Percentiles rank a stretch among this genome's conserved stretches.
These are phyloP conservation scores for Gortyna flavago DNA, from an alignment of 2,888 invertebrate species.

Conservation along the genomic window DNA sequence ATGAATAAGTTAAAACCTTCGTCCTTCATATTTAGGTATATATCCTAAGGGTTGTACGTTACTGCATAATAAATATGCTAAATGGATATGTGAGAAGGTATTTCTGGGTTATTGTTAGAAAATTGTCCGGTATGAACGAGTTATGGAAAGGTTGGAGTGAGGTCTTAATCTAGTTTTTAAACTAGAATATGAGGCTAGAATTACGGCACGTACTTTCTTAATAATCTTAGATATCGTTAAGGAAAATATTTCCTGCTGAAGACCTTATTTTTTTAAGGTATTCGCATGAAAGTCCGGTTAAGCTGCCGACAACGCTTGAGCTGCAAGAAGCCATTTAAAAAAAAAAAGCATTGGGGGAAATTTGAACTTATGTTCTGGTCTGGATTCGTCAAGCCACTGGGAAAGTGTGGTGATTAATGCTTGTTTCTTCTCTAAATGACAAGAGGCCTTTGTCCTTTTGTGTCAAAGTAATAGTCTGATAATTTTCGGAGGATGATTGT, in stretches of 20 bases:
- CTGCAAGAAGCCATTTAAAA: no score
- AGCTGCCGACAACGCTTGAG: no score
- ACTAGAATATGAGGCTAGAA: not conserved
- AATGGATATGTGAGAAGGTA: conserved; percentile 52
- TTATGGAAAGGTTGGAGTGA: conserved; percentile 5
- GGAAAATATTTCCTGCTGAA: not conserved
- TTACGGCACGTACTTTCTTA: not conserved
- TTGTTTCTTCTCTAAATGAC: no score
- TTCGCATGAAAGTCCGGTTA: no score
- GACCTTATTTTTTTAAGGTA: not conserved
- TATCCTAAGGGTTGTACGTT: conserved; percentile 54
- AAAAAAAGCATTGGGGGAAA: no score
- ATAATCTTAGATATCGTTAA: not conserved
- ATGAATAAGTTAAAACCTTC: conserved; percentile 64
- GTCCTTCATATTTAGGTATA: conserved; percentile 48
- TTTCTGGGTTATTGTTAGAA: conserved; percentile 41
- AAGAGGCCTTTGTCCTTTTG: no score
- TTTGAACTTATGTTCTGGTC: no score
- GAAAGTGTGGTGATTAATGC: no score
- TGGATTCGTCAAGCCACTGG: no score
- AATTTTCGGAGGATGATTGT: not conserved
- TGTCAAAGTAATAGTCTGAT: not conserved
- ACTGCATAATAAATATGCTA: conserved; percentile 58
- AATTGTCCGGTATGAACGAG: conserved; percentile 3
- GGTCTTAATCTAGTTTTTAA: conserved; percentile 1